Percentiles rank a stretch among this genome's conserved stretches.
phyloP scores from a whole-genome alignment of 2,797 vertebrate genomes.

The Discoglossus pictus region DNA sequence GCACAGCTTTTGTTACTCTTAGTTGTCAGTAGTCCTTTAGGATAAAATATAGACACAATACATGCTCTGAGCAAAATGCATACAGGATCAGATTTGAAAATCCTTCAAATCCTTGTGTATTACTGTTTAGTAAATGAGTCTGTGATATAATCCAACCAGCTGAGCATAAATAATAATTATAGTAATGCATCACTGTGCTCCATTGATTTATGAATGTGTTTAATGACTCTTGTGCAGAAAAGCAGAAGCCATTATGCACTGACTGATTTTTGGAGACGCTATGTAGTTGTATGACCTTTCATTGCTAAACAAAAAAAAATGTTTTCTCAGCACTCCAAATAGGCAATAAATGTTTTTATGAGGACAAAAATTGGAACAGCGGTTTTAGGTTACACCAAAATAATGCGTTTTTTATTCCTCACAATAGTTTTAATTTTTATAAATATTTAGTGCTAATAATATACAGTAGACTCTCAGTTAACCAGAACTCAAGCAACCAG shows the following conservation, averaged over 20 bases:
- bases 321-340: slow-evolving; percentile 56
- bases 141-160: slow-evolving; percentile 84
- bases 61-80: too few species aligned
- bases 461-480: too few species aligned
- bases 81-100: slow-evolving; percentile 48
- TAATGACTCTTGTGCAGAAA: slow-evolving; percentile 70
- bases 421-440: neutral
- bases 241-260: slow-evolving; percentile 67
- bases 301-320: slow-evolving; percentile 52
- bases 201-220: slow-evolving; percentile 90
- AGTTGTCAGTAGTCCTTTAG: too few species aligned
- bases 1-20: too few species aligned
- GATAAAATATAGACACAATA: too few species aligned
- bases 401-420: too few species aligned
- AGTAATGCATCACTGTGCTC: slow-evolving; percentile 85
- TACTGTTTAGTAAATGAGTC: slow-evolving; percentile 76
- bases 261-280: slow-evolving; percentile 65
- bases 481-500: too few species aligned
- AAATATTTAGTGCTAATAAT: slow-evolving; percentile 9
- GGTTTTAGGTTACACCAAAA: slow-evolving; percentile 22
- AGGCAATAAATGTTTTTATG: slow-evolving; percentile 14
- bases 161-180: slow-evolving; percentile 90
- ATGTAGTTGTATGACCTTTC: slow-evolving; percentile 63
- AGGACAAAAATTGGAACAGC: too few species aligned
- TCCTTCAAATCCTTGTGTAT: slow-evolving; percentile 52